Percentiles rank a stretch among this genome's conserved stretches.
Conservation (phyloP, 2,113 vertebrate genomes). For the Monopterus albus region DNA sequence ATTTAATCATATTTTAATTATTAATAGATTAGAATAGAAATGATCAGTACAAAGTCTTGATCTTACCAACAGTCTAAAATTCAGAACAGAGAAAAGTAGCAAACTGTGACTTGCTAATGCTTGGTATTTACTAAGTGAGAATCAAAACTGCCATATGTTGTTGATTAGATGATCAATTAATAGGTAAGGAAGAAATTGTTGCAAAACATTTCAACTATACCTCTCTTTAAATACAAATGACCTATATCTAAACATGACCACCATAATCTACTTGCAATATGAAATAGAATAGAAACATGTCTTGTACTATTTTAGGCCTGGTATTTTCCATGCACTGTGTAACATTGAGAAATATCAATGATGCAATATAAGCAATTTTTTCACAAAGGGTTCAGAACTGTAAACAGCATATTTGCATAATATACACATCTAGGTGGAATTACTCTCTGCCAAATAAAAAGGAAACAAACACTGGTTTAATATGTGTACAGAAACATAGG, state of each 20-base stretch:
- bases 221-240: not conserved
- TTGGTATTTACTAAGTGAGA: no score
- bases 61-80: no score
- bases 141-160: not conserved
- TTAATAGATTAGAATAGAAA: no score
- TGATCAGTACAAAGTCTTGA: no score
- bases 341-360: constrained; percentile 5
- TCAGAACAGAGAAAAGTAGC: no score
- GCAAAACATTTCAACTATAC: not conserved
- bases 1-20: no score
- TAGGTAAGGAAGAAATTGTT: not conserved
- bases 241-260: not conserved
- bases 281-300: not conserved
- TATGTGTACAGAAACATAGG: constrained; percentile 33
- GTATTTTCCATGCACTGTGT: not conserved
- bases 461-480: constrained; percentile 24
- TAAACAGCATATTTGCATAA: not conserved
- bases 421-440: constrained; percentile 5
- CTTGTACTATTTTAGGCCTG: not conserved
- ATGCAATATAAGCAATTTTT: not conserved
- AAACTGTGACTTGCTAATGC: no score
- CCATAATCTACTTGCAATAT: not conserved
- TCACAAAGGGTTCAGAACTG: not conserved
- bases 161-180: not conserved
- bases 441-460: not conserved